Evolutionary conservation across 2,888 invertebrate species (phyloP).

Genomic region (Ennomos quercinarius): DNA sequence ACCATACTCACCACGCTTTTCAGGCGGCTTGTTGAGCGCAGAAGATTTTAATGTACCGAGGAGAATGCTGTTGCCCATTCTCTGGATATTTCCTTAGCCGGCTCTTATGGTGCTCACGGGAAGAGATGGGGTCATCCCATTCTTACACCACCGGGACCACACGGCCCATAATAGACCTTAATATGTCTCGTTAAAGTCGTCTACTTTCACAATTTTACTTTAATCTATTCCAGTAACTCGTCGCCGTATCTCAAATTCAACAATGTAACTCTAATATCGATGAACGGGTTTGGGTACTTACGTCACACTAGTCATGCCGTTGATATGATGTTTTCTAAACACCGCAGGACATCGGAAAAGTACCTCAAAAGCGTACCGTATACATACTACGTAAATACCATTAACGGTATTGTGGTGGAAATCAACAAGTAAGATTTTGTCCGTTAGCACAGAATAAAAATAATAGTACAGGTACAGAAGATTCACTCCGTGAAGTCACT

Average conservation of each 20-base stretch:
- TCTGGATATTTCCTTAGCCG: too few relatives aligned
- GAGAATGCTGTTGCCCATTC: too few relatives aligned
- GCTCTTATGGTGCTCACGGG: too few relatives aligned
- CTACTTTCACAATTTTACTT: background rate
- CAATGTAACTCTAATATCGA: conserved; percentile 89
- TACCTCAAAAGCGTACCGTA: conserved; percentile 85
- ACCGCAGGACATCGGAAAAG: conserved; percentile 73
- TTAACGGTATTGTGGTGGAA: conserved; percentile 83
- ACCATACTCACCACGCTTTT: too few relatives aligned
- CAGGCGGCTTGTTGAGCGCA: too few relatives aligned
- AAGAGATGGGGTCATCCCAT: too few relatives aligned
- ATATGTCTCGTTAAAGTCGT: too few relatives aligned
- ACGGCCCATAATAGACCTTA: too few relatives aligned
- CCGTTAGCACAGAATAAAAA: background rate
- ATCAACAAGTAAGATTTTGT: conserved; percentile 83
- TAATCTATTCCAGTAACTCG: conserved; percentile 56
- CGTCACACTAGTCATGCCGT: conserved; percentile 57
- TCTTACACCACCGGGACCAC: too few relatives aligned
- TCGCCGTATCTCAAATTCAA: conserved; percentile 85
- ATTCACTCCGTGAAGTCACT: too few relatives aligned
- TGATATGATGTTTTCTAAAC: conserved; percentile 80
- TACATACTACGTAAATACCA: conserved; percentile 87
- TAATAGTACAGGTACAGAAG: too few relatives aligned
- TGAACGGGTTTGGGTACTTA: conserved; percentile 80
- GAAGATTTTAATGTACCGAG: too few relatives aligned